Evolutionary conservation across 2,888 invertebrate species (phyloP).

Genomic region (Oxystoma pomonae): DNA sequence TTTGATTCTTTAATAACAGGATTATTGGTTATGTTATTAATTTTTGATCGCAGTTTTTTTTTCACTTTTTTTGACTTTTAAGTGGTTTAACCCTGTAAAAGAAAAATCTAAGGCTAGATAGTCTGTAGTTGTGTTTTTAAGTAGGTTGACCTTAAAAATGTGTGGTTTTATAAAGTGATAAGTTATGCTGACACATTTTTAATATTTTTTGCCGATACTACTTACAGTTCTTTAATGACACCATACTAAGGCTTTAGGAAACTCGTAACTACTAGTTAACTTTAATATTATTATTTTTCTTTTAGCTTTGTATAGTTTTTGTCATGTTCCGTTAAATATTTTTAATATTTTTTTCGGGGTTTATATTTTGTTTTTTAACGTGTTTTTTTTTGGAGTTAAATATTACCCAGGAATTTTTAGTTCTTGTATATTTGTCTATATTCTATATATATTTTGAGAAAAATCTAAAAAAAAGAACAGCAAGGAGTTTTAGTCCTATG

Average conservation of each 20-base stretch:
- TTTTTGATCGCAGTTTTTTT: too few relatives aligned
- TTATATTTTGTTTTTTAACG: background rate
- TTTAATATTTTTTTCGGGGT: background rate
- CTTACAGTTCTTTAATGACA: too few relatives aligned
- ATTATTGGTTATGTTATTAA: too few relatives aligned
- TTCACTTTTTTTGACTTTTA: too few relatives aligned
- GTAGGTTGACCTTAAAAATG: too few relatives aligned
- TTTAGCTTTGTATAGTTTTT: background rate
- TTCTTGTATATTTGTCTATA: background rate
- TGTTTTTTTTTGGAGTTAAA: background rate
- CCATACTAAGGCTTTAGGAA: background rate
- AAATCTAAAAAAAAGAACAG: conserved; percentile 4
- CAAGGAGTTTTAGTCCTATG: conserved; percentile 19
- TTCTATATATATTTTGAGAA: background rate
- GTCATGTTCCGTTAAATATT: background rate
- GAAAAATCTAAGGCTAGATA: too few relatives aligned
- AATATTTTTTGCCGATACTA: too few relatives aligned
- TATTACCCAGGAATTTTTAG: background rate
- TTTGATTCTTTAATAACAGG: too few relatives aligned
- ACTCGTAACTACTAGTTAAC: background rate
- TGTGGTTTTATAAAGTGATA: too few relatives aligned
- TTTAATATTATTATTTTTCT: background rate
- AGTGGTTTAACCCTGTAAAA: too few relatives aligned
- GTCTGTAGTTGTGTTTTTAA: too few relatives aligned
- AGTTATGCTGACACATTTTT: too few relatives aligned